These are phyloP conservation scores for Mustelus asterias DNA, from an alignment of 2,113 vertebrate species.

Conservation along the genomic window DNA sequence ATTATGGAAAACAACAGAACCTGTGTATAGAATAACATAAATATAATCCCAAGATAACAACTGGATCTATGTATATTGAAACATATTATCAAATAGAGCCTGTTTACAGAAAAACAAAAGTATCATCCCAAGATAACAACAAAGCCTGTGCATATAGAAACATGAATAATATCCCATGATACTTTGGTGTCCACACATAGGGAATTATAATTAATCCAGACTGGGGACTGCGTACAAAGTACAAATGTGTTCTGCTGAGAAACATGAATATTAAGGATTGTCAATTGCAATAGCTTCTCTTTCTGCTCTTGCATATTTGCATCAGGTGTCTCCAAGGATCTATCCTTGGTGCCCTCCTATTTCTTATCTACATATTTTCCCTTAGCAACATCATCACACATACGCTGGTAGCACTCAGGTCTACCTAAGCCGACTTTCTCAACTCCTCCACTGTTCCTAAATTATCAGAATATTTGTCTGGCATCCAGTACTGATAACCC, in stretches of 20 bases:
- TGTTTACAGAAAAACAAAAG: not conserved
- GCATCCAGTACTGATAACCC: too few relatives aligned
- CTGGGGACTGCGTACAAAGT: not conserved
- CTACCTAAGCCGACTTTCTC: too few relatives aligned
- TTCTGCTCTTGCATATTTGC: too few relatives aligned
- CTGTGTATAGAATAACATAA: not conserved
- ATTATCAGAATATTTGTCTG: too few relatives aligned
- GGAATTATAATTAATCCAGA: not conserved
- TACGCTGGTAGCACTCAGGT: too few relatives aligned
- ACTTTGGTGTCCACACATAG: not conserved
- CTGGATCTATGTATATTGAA: not conserved
- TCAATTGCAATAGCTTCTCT: not conserved
- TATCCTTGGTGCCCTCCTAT: too few relatives aligned
- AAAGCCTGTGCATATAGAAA: not conserved
- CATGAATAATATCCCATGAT: not conserved
- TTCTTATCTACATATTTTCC: too few relatives aligned
- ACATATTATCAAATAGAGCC: not conserved
- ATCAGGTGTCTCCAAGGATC: too few relatives aligned
- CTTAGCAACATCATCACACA: too few relatives aligned
- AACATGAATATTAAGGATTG: not conserved
- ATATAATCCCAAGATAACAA: not conserved
- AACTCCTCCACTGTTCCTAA: too few relatives aligned
- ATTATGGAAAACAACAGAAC: not conserved
- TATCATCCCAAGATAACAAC: not conserved
- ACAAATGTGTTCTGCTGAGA: not conserved